Evolutionary conservation across 1,140 invertebrate species (phyloP).

Genomic region (Lordiphosa stackelbergi): DNA sequence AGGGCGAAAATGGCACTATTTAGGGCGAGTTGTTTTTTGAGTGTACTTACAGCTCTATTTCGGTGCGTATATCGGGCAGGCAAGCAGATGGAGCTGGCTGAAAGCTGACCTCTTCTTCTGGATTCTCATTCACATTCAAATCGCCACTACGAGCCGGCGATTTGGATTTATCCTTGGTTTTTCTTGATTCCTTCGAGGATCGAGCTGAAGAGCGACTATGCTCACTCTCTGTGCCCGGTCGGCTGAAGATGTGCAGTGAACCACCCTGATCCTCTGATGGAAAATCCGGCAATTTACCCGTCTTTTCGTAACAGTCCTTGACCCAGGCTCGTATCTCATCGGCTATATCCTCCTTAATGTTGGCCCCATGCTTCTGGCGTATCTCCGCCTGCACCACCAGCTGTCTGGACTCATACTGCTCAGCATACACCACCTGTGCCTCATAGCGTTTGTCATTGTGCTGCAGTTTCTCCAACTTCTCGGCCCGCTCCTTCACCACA

Average conservation of each 20-base stretch:
- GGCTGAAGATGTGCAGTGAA: slow-evolving; percentile 88
- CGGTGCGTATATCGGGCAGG: slow-evolving; percentile 79
- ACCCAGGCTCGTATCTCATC: slow-evolving; percentile 92
- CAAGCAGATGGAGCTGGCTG: slow-evolving; percentile 80
- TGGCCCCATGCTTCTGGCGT: slow-evolving; percentile 80
- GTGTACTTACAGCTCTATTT: slow-evolving; percentile 81
- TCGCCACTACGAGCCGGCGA: slow-evolving; percentile 79
- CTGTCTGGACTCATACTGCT: slow-evolving; percentile 81
- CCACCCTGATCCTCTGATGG: slow-evolving; percentile 94
- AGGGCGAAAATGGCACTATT: too few species aligned
- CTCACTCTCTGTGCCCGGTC: slow-evolving; percentile 85
- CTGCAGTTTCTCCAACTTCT: slow-evolving; percentile 54
- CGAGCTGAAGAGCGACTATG: slow-evolving; percentile 86
- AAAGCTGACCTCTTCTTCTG: slow-evolving; percentile 78
- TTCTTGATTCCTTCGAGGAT: slow-evolving; percentile 88
- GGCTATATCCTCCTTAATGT: slow-evolving; percentile 88
- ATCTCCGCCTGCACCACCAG: slow-evolving; percentile 80
- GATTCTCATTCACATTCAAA: slow-evolving; percentile 80
- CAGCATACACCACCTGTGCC: slow-evolving; percentile 81
- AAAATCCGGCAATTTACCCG: slow-evolving; percentile 93
- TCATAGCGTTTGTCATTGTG: slow-evolving; percentile 78
- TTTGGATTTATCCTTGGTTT: slow-evolving; percentile 82
- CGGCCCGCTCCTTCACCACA: slow-evolving; percentile 59
- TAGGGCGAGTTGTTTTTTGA: too few species aligned
- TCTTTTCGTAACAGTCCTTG: slow-evolving; percentile 85